Evolutionary conservation across 2,113 vertebrate species (phyloP).

Genomic region (Tetrax tetrax): DNA sequence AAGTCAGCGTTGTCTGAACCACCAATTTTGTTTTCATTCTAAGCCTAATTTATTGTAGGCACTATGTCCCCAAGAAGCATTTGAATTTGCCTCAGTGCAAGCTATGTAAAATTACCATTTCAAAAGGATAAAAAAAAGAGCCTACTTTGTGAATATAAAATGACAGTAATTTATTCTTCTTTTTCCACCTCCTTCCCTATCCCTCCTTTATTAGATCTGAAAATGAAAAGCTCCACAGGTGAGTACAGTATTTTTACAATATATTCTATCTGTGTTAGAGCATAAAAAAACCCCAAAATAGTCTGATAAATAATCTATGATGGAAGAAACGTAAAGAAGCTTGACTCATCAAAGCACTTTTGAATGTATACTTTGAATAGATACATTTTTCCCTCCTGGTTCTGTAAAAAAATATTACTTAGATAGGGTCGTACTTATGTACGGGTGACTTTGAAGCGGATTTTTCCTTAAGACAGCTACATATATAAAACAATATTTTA

Average conservation of each 20-base stretch:
- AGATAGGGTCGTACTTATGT: not conserved
- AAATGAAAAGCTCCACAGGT: conserved; percentile 45
- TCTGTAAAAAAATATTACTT: not conserved
- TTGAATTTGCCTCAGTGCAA: not conserved
- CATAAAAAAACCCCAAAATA: not conserved
- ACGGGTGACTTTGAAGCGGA: not conserved
- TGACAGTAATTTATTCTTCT: not conserved
- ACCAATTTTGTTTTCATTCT: not conserved
- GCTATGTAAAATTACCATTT: not conserved
- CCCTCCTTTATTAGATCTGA: conserved; percentile 4
- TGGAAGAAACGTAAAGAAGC: not conserved
- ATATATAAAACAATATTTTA: not conserved
- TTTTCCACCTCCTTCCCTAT: not conserved
- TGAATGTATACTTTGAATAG: not conserved
- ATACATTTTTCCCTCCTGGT: not conserved
- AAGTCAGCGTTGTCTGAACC: not conserved
- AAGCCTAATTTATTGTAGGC: not conserved
- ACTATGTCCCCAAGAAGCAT: not conserved
- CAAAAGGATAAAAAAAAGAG: not conserved
- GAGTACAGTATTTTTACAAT: not conserved
- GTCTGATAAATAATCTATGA: not conserved
- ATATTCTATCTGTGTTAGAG: not conserved
- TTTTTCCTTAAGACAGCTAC: not conserved
- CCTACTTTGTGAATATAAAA: not conserved
- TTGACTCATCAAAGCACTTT: not conserved